Evolutionary conservation across 2,888 invertebrate genomes (phyloP), one percentile per base, ranked within the genome.

Genomic region (Cataglyphis livida): DNA sequence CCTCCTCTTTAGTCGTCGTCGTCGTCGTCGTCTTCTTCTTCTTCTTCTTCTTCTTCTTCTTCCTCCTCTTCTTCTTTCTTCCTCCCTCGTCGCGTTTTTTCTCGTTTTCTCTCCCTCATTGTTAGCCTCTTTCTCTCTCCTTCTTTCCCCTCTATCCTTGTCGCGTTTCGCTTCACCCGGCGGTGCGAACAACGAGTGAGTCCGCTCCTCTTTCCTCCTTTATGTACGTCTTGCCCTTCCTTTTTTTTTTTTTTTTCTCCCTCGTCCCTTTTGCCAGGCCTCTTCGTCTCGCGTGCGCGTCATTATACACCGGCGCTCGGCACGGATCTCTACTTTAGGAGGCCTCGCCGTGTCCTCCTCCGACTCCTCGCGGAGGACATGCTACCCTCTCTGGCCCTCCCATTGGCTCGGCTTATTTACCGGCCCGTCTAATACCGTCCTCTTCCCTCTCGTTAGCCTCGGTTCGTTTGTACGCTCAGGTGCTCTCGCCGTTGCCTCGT

Each of bases 311-410:
- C 91, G 90, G 89, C 89, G 91, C 91, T 91, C 92, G 86, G 92
- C 93, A 94, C 93, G 94, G 93, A 94, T 92, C 93, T 93, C 93
- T 93, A 91, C 93, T 93, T 93, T 93, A 91, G 90, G 91, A 90
- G 87, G 87, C 85, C 87, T 87, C 84, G 65, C 85, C 78, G 73
- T 86, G 87, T 90, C 88, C 89, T 89, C 89, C 88, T 91, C 81
- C 71, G 84, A 84, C 86, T 75, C 82, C 89, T 86, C 84, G 78
- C 78, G n/a, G 28, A 32, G 81, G 71, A 84, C 87, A 84, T 89
- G 65, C 82, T 84, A 65, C 86, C 85, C 82, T 87, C 88, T 84
- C 81, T 88, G 74, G 82, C 84, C 65, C 90, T 89, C 89, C 88
- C 88, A 65, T 87, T 86, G 83, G 86, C 86, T 81, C 84, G 89